Conservation (phyloP, 2,113 vertebrate genomes). For the Tragulus kanchil region DNA sequence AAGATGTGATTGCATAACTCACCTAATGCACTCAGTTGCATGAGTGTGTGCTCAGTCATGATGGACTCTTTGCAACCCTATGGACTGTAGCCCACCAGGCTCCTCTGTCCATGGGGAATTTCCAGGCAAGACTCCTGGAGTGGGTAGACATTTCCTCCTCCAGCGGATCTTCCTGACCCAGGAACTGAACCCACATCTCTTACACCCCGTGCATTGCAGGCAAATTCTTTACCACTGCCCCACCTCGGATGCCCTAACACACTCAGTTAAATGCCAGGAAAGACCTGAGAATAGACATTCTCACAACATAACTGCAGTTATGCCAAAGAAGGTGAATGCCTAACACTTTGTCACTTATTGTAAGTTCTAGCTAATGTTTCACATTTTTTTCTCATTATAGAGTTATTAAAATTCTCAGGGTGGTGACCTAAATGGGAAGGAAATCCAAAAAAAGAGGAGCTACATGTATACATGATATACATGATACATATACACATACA, state of each 20-base stretch:
- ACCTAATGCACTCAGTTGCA: neutral
- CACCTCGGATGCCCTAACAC: neutral
- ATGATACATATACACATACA: no score
- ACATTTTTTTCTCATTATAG: conserved; percentile 28
- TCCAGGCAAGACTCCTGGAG: neutral
- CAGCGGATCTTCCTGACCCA: neutral
- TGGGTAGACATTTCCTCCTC: neutral
- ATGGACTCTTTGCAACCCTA: neutral
- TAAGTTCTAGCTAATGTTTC: neutral
- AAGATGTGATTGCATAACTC: neutral
- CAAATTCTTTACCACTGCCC: neutral
- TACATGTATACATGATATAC: neutral
- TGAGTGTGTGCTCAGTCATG: no score
- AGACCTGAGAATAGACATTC: neutral
- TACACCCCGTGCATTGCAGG: neutral
- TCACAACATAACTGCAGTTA: conserved; percentile 8
- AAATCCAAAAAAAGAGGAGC: neutral
- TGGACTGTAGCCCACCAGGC: neutral
- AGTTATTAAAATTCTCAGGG: neutral
- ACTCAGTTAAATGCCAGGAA: neutral
- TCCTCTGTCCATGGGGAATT: neutral
- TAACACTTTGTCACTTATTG: neutral
- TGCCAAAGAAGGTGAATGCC: neutral
- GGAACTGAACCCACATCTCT: neutral
- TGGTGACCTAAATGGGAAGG: neutral